phyloP scores from a whole-genome alignment of 2,888 invertebrate genomes.

The Lathronympha strigana region DNA sequence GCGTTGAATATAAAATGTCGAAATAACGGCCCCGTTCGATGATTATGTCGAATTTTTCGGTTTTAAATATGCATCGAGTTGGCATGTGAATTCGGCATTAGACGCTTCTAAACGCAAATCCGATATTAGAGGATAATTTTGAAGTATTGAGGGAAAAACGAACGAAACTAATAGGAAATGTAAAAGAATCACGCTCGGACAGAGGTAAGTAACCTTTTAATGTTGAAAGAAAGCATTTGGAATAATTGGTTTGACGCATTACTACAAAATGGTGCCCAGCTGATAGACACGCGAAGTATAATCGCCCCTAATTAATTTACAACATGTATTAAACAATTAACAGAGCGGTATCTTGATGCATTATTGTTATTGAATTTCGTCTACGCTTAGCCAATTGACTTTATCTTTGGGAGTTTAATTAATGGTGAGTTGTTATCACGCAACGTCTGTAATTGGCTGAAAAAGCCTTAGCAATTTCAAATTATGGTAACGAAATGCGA shows the following conservation, averaged over 20 bases:
- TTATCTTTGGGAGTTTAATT: conserved; percentile 77
- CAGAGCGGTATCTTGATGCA: conserved; percentile 76
- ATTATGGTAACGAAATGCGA: conserved; percentile 41
- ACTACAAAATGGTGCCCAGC: conserved; percentile 32
- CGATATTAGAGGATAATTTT: conserved; percentile 70
- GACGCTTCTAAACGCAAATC: conserved; percentile 66
- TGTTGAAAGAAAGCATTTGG: conserved; percentile 26
- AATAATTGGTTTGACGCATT: conserved; percentile 67
- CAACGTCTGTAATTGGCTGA: conserved; percentile 70
- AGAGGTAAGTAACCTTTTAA: conserved; percentile 32
- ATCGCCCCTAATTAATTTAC: conserved; percentile 83
- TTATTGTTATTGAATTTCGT: conserved; percentile 77
- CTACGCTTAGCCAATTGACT: conserved; percentile 75
- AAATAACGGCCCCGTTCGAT: conserved; percentile 59
- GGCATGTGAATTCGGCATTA: conserved; percentile 69
- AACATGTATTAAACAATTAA: conserved; percentile 83
- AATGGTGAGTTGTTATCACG: conserved; percentile 74
- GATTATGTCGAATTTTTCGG: conserved; percentile 61
- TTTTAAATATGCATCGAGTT: conserved; percentile 59
- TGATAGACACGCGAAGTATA: conserved; percentile 71
- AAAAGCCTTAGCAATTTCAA: conserved; percentile 42
- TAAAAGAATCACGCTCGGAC: conserved; percentile 29
- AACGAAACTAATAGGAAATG: conserved; percentile 28
- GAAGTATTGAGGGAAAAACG: conserved; percentile 44
- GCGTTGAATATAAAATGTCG: conserved; percentile 65